A percentile compares a stretch with the other conserved stretches of the same genome.
phyloP scores from a whole-genome alignment of 2,113 vertebrate genomes.

The Nothobranchius kuhntae region DNA sequence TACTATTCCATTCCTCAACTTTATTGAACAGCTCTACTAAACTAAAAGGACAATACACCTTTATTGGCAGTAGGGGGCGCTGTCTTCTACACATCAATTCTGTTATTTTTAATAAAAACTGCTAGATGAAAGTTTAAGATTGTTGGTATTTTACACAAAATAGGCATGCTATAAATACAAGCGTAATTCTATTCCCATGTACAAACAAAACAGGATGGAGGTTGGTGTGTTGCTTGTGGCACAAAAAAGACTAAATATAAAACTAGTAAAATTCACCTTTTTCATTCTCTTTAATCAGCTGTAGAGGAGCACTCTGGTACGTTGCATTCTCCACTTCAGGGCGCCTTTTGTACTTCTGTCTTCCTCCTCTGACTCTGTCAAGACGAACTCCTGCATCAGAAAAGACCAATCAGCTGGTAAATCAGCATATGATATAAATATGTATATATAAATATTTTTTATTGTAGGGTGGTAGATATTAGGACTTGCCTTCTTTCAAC shows the following conservation, averaged over 20 bases:
- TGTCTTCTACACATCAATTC: neutral
- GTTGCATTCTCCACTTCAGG: constrained; percentile 86
- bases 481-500: constrained; percentile 87
- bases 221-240: too few relatives aligned
- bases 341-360: constrained; percentile 91
- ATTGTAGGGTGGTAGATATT: too few relatives aligned
- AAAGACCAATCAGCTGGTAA: neutral
- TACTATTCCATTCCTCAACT: neutral
- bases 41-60: neutral
- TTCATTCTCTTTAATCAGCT: constrained; percentile 87
- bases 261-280: too few relatives aligned
- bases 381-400: constrained; percentile 84
- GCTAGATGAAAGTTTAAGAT: neutral
- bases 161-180: too few relatives aligned
- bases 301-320: constrained; percentile 80
- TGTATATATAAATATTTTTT: neutral
- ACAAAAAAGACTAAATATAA: too few relatives aligned
- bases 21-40: neutral
- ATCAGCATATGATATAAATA: neutral
- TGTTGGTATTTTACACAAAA: neutral
- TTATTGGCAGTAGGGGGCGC: constrained; percentile 34
- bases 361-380: constrained; percentile 88
- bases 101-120: neutral
- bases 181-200: neutral
- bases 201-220: neutral